These are phyloP conservation scores for Varecia variegata DNA, from an alignment of 2,797 vertebrate genomes.

Conservation along the genomic window DNA sequence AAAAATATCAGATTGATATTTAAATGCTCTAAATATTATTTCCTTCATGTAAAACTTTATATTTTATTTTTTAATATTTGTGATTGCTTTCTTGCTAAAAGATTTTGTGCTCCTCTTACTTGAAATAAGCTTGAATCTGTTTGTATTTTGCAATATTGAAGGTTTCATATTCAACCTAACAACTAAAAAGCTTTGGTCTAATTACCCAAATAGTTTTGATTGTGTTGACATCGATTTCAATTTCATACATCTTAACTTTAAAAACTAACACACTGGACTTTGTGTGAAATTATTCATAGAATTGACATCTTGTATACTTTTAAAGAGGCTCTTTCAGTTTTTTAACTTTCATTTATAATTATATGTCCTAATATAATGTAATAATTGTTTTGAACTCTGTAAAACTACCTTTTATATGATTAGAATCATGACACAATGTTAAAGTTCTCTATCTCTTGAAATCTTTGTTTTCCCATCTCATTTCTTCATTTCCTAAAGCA, in stretches of 20 bases:
- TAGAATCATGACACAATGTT: not conserved
- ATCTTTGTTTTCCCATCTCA: not conserved
- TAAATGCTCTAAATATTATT: constrained; percentile 7
- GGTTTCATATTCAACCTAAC: constrained; percentile 56
- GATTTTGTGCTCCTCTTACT: not conserved
- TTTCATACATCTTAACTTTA: constrained; percentile 78
- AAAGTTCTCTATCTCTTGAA: not conserved
- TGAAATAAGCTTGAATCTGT: constrained; percentile 46
- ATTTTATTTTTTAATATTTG: constrained; percentile 48
- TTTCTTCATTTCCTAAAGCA: not conserved
- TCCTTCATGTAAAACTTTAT: not conserved
- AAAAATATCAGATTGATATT: constrained; percentile 31
- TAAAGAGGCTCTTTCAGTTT: constrained; percentile 50
- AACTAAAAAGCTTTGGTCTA: constrained; percentile 68
- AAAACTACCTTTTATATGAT: not conserved
- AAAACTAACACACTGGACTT: constrained; percentile 59
- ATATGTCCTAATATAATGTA: not conserved
- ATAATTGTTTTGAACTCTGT: not conserved
- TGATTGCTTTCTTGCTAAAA: not conserved
- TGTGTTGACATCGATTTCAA: constrained; percentile 68
- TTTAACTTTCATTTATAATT: not conserved
- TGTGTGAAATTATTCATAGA: constrained; percentile 64
- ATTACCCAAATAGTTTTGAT: constrained; percentile 75
- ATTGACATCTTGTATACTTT: constrained; percentile 64
- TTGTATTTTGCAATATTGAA: constrained; percentile 55